These are phyloP conservation scores for Globia sparganii DNA, from an alignment of 2,888 invertebrate species.

Conservation along the genomic window DNA sequence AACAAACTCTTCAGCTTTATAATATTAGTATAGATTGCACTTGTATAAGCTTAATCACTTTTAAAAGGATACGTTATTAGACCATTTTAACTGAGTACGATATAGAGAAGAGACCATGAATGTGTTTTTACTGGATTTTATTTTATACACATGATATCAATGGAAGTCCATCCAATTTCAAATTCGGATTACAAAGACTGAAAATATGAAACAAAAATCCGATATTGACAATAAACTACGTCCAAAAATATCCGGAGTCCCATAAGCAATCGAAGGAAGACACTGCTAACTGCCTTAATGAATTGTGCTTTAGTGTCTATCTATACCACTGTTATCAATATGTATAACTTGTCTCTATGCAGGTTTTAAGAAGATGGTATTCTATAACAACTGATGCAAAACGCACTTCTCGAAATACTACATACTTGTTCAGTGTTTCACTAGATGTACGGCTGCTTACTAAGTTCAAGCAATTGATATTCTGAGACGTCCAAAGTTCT, in stretches of 20 bases:
- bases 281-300: conserved; percentile 37
- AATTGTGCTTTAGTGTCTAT: conserved; percentile 35
- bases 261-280: conserved; percentile 40
- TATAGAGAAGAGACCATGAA: conserved; percentile 13
- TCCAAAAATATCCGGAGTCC: conserved; percentile 69
- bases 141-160: conserved; percentile 26
- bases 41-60: conserved; percentile 7
- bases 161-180: conserved; percentile 76
- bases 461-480: not conserved
- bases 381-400: conserved; percentile 2
- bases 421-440: not conserved
- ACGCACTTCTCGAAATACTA: not conserved
- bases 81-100: conserved; percentile 1
- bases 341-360: conserved; percentile 27
- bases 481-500: conserved; percentile 7
- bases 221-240: conserved; percentile 83
- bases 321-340: conserved; percentile 4
- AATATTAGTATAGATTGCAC: too few relatives aligned
- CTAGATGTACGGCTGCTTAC: not conserved
- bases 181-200: conserved; percentile 79
- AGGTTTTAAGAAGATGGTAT: conserved; percentile 9
- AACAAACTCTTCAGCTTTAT: too few relatives aligned
- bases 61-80: not conserved
- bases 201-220: conserved; percentile 70
- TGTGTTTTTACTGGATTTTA: conserved; percentile 34